These are phyloP conservation scores for Bolinopsis microptera DNA, from an alignment of 37 sponge, comb jelly and placozoan species.

Conservation along the genomic window DNA sequence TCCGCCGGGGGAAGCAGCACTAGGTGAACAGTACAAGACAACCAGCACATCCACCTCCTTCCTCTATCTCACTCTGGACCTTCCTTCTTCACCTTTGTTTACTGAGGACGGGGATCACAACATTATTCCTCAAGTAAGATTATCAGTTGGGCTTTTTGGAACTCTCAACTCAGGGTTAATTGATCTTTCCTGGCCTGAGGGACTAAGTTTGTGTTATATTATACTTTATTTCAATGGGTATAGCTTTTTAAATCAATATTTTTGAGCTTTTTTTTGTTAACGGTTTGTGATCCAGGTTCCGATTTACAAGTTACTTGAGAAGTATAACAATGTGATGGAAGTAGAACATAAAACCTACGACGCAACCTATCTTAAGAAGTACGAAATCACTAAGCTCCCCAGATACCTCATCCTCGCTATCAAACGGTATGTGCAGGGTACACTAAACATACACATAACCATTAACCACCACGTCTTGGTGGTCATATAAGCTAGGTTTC, in stretches of 20 bases:
- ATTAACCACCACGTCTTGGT: no score
- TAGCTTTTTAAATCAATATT: no score
- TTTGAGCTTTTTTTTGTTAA: no score
- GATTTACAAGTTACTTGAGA: conserved; percentile 5
- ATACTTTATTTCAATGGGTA: no score
- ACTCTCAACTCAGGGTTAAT: no score
- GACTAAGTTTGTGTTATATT: no score
- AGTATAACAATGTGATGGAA: conserved; percentile 14
- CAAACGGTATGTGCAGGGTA: conserved; percentile 1
- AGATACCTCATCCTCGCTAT: conserved; percentile 82
- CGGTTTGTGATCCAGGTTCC: conserved; percentile 12
- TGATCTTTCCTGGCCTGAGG: no score
- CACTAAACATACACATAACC: no score
- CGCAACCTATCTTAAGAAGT: conserved; percentile 84
- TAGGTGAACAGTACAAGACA: conserved; percentile 30
- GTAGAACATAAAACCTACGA: conserved; percentile 87
- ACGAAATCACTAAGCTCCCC: conserved; percentile 89
- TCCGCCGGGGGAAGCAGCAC: conserved; percentile 68
- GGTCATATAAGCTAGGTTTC: no score
- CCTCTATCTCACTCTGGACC: conserved; percentile 90
- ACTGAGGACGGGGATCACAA: conserved; percentile 95
- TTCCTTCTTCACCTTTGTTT: conserved; percentile 92
- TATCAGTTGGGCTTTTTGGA: neutral
- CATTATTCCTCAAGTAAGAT: conserved; percentile 87
- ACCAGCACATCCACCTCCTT: conserved; percentile 73